Percentiles rank a stretch among this genome's conserved stretches.
Evolutionary conservation across 2,797 vertebrate species (phyloP).

Genomic region (Cuniculus paca): DNA sequence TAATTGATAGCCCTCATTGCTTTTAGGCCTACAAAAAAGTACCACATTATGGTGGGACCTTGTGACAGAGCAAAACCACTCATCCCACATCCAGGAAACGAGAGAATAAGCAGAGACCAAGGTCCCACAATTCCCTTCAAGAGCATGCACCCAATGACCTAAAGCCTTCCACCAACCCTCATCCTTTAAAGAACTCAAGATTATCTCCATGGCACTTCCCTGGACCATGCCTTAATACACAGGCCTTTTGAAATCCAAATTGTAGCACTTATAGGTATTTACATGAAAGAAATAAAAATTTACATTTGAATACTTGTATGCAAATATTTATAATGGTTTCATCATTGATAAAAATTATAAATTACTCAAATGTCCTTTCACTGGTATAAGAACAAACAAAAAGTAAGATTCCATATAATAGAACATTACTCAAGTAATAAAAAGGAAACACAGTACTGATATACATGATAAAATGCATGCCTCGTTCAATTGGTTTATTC

Average conservation of each 20-base stretch:
- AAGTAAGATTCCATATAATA: not conserved
- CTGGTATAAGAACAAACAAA: conserved; percentile 3
- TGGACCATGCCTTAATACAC: not conserved
- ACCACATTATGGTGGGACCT: not conserved
- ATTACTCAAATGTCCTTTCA: not conserved
- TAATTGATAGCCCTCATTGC: not conserved
- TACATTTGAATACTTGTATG: not conserved
- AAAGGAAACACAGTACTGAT: not conserved
- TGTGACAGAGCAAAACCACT: too few relatives aligned
- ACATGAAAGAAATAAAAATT: conserved; percentile 18
- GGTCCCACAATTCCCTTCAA: not conserved
- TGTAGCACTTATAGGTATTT: conserved; percentile 2
- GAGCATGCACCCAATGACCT: not conserved
- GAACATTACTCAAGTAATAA: not conserved
- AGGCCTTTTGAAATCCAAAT: not conserved
- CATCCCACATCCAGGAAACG: not conserved
- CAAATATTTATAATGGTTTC: not conserved
- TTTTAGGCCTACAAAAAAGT: not conserved
- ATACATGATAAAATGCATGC: not conserved
- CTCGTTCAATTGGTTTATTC: not conserved
- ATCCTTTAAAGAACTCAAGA: not conserved
- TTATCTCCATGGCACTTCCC: not conserved
- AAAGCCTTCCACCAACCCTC: not conserved
- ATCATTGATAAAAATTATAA: conserved; percentile 37
- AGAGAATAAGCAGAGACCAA: not conserved